Base-by-base conservation (phyloP, 2,888 invertebrate genomes). In the Metopia argyrocephala region DNA sequence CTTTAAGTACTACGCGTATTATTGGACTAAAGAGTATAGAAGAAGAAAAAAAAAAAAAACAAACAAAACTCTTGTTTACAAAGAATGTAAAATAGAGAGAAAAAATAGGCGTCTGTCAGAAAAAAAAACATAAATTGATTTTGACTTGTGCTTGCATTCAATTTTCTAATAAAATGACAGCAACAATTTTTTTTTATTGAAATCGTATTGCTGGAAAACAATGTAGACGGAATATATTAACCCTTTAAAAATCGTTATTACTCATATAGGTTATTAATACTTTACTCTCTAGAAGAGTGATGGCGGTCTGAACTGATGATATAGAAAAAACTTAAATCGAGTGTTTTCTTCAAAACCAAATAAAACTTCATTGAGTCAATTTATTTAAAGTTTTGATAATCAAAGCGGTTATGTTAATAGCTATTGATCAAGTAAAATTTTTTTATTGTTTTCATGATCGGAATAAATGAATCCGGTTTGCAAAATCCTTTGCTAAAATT, bases 91-190 rank as follows among this genome's bases (percentile, higher is more conserved):
- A 54, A 25, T 4, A 52, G 2, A 12, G 15, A 12, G 4, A 38
- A 54, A 62, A 48, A 66, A 21, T 18, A 15, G 31, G 23, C 54
- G 38, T 66, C 45, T 68, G 68, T 50, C 23, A 54, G 68, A 50
- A 45, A 52, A 9, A 38, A 18, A 27, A 59, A 69, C 68, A 69
- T 56, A 52, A 62, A 78, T 71, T 59, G 66, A 45, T 54, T 78
- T 78, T 52, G 61, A 64, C 64, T 78, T 79, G 68, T 64, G 78
- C 78, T 21, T 68, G 74, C 69, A 64, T 64, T 69, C 50, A 68
- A 73, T 73, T 73, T 70, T 68, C 23, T 38, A 23, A 20, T 61
- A 64, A 61, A 78, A 27, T 66, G 59, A 65, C 52, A 78, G 59
- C 45, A 68, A n/a, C 7, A 25, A 59, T 15, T 4, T 38, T 31